Percentiles rank a stretch among this genome's conserved stretches.
Evolutionary conservation across 1,140 invertebrate genomes (phyloP).

Genomic region (Megalonaias nervosa): DNA sequence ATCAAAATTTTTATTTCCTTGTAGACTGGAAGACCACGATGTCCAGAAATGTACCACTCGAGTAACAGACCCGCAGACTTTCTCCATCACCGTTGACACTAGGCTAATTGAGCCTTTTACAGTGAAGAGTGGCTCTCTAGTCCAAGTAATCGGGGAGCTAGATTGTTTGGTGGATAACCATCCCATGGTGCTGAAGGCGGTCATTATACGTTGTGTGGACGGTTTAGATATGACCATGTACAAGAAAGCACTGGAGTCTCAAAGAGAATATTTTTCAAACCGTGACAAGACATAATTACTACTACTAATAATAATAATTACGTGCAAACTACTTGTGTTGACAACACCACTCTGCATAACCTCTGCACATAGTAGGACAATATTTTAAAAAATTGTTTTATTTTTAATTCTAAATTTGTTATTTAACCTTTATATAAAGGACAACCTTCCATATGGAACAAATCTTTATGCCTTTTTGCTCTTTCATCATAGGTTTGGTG

Average conservation of each 20-base stretch:
- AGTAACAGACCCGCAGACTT: conserved; percentile 43
- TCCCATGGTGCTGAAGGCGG: conserved; percentile 37
- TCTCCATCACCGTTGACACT: conserved; percentile 43
- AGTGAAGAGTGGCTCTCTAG: conserved; percentile 44
- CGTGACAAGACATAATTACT: too few species aligned
- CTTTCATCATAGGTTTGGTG: too few species aligned
- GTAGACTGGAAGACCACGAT: conserved; percentile 42
- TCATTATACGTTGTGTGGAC: conserved; percentile 53
- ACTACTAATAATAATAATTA: too few species aligned
- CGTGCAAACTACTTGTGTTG: too few species aligned
- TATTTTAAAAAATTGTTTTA: too few species aligned
- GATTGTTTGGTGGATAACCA: conserved; percentile 6
- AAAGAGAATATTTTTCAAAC: conserved; percentile 43
- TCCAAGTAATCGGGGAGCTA: conserved; percentile 56
- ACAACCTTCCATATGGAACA: too few species aligned
- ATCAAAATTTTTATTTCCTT: too few species aligned
- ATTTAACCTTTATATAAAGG: too few species aligned
- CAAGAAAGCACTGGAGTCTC: conserved; percentile 40
- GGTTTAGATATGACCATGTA: conserved; percentile 51
- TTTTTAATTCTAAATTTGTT: too few species aligned
- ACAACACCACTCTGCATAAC: too few species aligned
- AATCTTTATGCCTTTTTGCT: too few species aligned
- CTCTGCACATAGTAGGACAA: too few species aligned
- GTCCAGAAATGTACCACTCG: conserved; percentile 35
- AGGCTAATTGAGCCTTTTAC: conserved; percentile 52